Evolutionary conservation across 2,113 vertebrate genomes (phyloP), one percentile per base, ranked within the genome.

Genomic region (Donacobius atricapilla): DNA sequence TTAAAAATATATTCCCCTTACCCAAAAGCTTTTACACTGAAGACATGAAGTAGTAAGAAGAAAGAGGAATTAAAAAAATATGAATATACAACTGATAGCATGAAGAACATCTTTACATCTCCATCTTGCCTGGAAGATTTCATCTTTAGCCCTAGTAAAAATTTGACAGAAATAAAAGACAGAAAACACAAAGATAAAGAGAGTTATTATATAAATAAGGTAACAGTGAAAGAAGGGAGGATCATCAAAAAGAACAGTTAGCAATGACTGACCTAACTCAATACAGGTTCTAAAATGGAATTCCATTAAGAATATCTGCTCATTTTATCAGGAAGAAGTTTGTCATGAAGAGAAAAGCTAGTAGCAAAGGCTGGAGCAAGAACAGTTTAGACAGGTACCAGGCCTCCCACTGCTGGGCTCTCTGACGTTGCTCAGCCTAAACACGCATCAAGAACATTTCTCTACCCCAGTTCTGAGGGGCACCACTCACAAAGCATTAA

Each of bases 101-200:
- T 4, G 83, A 95, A 93, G 91, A 93, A 54, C 75, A 95, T 93
- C 87, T 96, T 95, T 96, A 96, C 94, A 96, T 73, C 73, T 94
- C 84, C 91, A 85, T 93, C 86, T 95, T 93, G 42, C 88, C 60
- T 95, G 93, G 89, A 92, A 96, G 83, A 95, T 92, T 90, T 95
- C 95, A 96, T 93, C 91, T 95, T 96, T 97, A 93, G 71, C 86
- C 92, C 89, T 95, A 94, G n/a, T 94, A 91, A 96, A 96, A 94
- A 87, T 7, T 48, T 84, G 87, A 97, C 60, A 94, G 90, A 92
- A 95, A 95, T 82, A 87, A 93, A 87, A 97, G 85, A 90, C 77
- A 94, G 89, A 93, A 95, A 97, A 95, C 64, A 95, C 77, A 96
- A 89, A 93, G 87, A 93, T 86, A 91, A 87, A 85, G 92, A 92